These are phyloP conservation scores for Prorops nasuta DNA, from an alignment of 1,140 invertebrate species.

Conservation along the genomic window DNA sequence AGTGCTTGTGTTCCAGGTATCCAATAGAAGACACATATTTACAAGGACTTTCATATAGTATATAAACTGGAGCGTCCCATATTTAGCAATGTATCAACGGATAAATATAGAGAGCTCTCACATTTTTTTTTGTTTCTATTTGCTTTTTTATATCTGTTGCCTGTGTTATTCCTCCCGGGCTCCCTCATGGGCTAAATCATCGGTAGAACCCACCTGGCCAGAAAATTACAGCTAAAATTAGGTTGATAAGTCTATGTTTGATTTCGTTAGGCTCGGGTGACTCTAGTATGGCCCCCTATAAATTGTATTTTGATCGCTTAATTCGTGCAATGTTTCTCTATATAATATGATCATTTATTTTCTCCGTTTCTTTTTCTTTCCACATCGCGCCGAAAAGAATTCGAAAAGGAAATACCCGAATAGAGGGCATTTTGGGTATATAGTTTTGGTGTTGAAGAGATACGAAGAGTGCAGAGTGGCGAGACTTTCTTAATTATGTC, in stretches of 20 bases:
- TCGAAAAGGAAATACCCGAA: no score
- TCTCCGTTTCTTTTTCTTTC: no score
- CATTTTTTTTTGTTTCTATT: no score
- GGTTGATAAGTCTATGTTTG: conserved; percentile 53
- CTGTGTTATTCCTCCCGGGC: no score
- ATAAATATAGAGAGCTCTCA: no score
- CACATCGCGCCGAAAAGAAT: no score
- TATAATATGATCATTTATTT: conserved; percentile 4
- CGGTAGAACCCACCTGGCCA: conserved; percentile 43
- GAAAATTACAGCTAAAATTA: conserved; percentile 47
- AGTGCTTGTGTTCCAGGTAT: conserved; percentile 27
- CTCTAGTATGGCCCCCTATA: conserved; percentile 33
- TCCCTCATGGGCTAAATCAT: conserved; percentile 51
- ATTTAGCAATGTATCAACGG: neutral
- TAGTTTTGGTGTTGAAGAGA: no score
- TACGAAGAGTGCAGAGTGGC: no score
- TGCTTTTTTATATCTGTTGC: no score
- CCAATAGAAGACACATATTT: conserved; percentile 29
- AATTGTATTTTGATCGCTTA: conserved; percentile 36
- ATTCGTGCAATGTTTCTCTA: no score
- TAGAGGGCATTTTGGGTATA: no score
- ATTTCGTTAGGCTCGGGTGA: conserved; percentile 54
- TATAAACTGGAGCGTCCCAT: neutral
- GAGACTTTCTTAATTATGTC: no score
- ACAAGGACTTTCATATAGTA: conserved; percentile 18